These are phyloP conservation scores for Drosophila tristis DNA, from an alignment of 1,140 invertebrate species.

Conservation along the genomic window DNA sequence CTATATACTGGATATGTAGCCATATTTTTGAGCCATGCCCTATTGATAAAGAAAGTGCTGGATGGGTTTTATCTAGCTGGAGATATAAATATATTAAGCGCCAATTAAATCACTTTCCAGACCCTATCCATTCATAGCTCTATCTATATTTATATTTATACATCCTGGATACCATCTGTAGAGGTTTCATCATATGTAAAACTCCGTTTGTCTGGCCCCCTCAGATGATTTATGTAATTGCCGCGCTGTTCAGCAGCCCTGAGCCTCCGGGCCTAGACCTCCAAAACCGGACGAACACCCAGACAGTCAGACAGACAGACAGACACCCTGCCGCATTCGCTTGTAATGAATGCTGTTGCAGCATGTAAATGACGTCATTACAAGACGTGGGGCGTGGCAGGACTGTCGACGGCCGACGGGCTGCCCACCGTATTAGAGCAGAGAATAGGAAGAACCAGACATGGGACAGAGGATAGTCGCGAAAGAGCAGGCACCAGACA, in stretches of 20 bases:
- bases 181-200: slow-evolving; percentile 1
- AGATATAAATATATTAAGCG: too few species aligned
- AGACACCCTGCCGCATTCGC: neutral
- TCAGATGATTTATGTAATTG: slow-evolving; percentile 47
- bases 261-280: slow-evolving; percentile 3
- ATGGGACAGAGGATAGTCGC: slow-evolving; percentile 9
- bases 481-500: slow-evolving; percentile 7
- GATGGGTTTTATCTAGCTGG: too few species aligned
- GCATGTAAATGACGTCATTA: slow-evolving; percentile 70
- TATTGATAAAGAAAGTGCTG: too few species aligned
- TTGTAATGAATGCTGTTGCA: slow-evolving; percentile 42
- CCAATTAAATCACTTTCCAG: too few species aligned
- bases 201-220: slow-evolving; percentile 19
- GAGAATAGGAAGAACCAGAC: slow-evolving; percentile 1
- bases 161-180: too few species aligned
- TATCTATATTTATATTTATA: too few species aligned
- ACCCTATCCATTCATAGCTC: too few species aligned
- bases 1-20: too few species aligned
- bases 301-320: too few species aligned
- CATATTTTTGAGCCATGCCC: too few species aligned
- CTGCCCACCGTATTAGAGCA: slow-evolving; percentile 38
- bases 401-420: slow-evolving; percentile 24
- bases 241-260: neutral
- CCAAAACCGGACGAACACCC: too few species aligned
- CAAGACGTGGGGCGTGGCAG: slow-evolving; percentile 43